A percentile compares a stretch with the other conserved stretches of the same genome.
phyloP scores from a whole-genome alignment of 2,113 vertebrate genomes.

The Megalops atlanticus region DNA sequence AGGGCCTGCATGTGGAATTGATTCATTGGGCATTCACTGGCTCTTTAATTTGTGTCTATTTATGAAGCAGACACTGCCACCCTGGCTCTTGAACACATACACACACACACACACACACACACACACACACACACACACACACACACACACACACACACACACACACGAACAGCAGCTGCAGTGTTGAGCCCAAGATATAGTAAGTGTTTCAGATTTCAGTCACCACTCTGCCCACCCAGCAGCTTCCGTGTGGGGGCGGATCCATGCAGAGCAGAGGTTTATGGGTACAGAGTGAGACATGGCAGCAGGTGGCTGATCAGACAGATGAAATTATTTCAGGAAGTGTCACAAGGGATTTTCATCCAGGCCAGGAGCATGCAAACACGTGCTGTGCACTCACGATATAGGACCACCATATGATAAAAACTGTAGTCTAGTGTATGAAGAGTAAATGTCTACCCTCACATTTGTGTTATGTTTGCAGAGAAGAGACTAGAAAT shows the following conservation, averaged over 20 bases:
- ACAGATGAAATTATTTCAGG: neutral
- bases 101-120: neutral
- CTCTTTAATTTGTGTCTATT: neutral
- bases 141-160: slow-evolving; percentile 24
- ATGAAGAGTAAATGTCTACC: too few relatives aligned
- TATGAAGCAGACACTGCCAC: neutral
- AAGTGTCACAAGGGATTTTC: neutral
- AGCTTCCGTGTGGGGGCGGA: neutral
- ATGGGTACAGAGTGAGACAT: slow-evolving; percentile 9
- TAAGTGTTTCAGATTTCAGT: neutral
- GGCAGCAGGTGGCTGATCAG: slow-evolving; percentile 1
- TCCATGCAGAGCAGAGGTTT: neutral
- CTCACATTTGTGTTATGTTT: too few relatives aligned
- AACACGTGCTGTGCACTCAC: neutral
- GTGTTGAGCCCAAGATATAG: slow-evolving; percentile 8
- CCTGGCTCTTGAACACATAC: neutral
- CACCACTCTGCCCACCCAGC: neutral
- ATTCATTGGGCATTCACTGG: neutral
- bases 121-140: slow-evolving; percentile 23
- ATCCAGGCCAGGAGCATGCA: neutral
- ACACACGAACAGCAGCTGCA: neutral
- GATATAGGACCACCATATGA: neutral
- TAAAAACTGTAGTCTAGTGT: neutral
- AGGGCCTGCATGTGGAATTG: neutral
- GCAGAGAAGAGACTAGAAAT: slow-evolving; percentile 15